phyloP scores from a whole-genome alignment of 2,888 invertebrate species.

The Himalopsyche tibetana region DNA sequence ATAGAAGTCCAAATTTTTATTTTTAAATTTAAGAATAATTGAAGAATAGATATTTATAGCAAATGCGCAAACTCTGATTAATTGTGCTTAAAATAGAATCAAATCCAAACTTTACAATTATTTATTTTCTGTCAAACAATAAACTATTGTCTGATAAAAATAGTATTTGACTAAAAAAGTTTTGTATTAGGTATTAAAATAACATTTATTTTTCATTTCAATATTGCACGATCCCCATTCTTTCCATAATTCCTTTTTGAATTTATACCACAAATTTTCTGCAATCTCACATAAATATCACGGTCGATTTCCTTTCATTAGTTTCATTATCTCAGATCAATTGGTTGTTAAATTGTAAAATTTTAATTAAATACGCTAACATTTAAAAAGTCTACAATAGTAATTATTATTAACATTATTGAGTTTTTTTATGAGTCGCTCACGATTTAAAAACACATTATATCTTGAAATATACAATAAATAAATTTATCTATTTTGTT shows the following conservation, averaged over 20 bases:
- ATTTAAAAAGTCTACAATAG: neutral
- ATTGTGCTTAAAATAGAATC: too few species aligned
- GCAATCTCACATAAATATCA: constrained; percentile 38
- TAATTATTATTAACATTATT: constrained; percentile 18
- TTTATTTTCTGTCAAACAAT: too few species aligned
- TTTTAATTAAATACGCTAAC: constrained; percentile 19
- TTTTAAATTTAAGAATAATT: too few species aligned
- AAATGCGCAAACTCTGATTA: too few species aligned
- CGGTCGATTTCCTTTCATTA: constrained; percentile 40
- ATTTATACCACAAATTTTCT: neutral
- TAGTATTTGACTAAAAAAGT: too few species aligned
- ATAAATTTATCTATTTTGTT: neutral
- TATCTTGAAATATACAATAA: neutral
- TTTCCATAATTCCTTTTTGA: neutral
- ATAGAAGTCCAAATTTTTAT: too few species aligned
- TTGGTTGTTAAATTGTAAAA: constrained; percentile 27
- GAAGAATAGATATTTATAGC: too few species aligned
- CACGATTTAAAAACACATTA: constrained; percentile 13
- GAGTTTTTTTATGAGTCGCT: neutral
- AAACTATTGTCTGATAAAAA: too few species aligned
- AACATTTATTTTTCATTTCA: too few species aligned
- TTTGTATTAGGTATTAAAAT: too few species aligned
- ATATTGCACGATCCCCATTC: neutral
- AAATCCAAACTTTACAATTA: too few species aligned
- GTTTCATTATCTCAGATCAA: constrained; percentile 15